Base-by-base conservation (phyloP, 2,113 vertebrate species). In the Amia ocellicauda region DNA sequence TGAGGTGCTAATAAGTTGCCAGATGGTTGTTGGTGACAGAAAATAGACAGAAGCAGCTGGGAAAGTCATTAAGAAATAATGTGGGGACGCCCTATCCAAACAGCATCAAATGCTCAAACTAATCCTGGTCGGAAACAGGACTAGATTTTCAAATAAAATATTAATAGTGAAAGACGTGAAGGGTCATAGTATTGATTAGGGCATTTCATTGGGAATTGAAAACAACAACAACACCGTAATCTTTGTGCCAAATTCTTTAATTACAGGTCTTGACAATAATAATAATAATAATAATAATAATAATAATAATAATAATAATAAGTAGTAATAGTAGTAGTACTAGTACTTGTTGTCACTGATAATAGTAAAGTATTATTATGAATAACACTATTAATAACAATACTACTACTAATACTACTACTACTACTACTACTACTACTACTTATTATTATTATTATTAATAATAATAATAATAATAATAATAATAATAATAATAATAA, bases 11-110 rank as follows among this genome's bases (percentile, higher is more conserved):
- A 89, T 88, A 89, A 91, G 81, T 83, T 82, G 89, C 89, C 87
- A 91, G 92, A 94, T 93, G 93, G 91, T 87, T 88, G 77, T 73
- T 89, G 88, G 88, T 92, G 84, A 83, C 84, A 85, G 85, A 89
- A 92, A 91, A 89, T 88, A 83, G 91, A 90, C 86, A 88, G 88
- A 83, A 91, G 89, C 90, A 89, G 92, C 90, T 89, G 91, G 83
- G 87, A 88, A 88, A 76, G 82, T 86, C 78, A 91, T 89, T 85
- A 86, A 91, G 90, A 90, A 91, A 93, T 93, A 91, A 92, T 89
- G 93, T 77, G 78, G 89, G 87, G 85, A 88, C 82, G 91, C 91
- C 91, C 89, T 86, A 86, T 80, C 88, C 88, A 91, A 93, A 91
- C 88, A 85, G 81, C 89, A 90, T 86, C 79, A 88, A 85, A 89